A percentile compares a stretch with the other conserved stretches of the same genome.
These are phyloP conservation scores for Lampris incognitus DNA, from an alignment of 2,113 vertebrate genomes.

Conservation along the genomic window DNA sequence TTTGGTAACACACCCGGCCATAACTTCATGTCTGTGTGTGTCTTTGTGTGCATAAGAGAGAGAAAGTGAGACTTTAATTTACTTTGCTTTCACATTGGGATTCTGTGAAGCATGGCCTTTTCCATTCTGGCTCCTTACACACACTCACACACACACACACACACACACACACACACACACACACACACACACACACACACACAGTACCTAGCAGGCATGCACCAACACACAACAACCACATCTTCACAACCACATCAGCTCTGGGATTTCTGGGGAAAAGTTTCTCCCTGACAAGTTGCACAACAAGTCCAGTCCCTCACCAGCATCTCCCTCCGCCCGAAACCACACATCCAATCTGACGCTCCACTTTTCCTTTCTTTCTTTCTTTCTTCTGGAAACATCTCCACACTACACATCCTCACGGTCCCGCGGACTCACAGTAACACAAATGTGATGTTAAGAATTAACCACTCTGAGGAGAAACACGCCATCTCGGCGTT, in stretches of 20 bases:
- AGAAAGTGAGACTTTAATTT: slow-evolving; percentile 32
- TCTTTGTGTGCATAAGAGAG: slow-evolving; percentile 27
- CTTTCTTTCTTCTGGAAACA: slow-evolving; percentile 25
- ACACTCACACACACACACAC: slow-evolving; percentile 20
- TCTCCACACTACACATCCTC: slow-evolving; percentile 42
- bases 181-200: slow-evolving; percentile 19
- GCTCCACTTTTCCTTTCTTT: slow-evolving; percentile 34
- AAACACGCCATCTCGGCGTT: slow-evolving; percentile 46
- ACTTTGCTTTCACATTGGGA: slow-evolving; percentile 30
- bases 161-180: slow-evolving; percentile 11
- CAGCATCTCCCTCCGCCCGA: slow-evolving; percentile 35
- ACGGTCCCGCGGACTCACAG: slow-evolving; percentile 17
- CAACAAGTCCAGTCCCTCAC: slow-evolving; percentile 40
- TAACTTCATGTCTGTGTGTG: slow-evolving; percentile 36
- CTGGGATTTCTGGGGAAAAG: slow-evolving; percentile 24
- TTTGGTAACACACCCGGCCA: slow-evolving; percentile 66
- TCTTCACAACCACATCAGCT: slow-evolving; percentile 38
- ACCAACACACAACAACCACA: slow-evolving; percentile 28
- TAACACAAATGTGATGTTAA: slow-evolving; percentile 38
- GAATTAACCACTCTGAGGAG: slow-evolving; percentile 27
- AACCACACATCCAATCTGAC: slow-evolving; percentile 47
- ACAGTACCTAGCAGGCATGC: too few species aligned
- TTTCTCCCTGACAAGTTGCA: slow-evolving; percentile 41
- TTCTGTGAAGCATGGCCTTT: slow-evolving; percentile 56
- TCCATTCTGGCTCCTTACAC: slow-evolving; percentile 46